Evolutionary conservation across 2,797 vertebrate species (phyloP), one percentile per base, ranked within the genome.

Genomic region (Anableps anableps): DNA sequence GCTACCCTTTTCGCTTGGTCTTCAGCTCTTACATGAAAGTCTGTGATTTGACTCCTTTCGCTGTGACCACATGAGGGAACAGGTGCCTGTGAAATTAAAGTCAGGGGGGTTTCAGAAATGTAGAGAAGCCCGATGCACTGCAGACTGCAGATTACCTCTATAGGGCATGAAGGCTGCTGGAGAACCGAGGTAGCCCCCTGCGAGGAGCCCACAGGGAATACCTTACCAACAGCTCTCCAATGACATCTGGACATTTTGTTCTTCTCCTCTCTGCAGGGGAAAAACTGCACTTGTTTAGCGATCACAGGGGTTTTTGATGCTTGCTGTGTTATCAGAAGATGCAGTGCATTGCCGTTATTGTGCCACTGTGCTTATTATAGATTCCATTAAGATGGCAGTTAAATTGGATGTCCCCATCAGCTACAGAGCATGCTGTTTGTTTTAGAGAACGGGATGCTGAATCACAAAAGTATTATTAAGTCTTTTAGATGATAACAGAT

Each of bases 331-430:
- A 95, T 94, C 93, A 84, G 89, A 90, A 93, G 92, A 95, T 93
- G 91, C 90, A 89, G 90, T 84, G 90, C 89, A 88, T 88, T 93
- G 93, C 93, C 92, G 90, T 94, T 92, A 94, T 94, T 93, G 91
- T 89, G 88, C 87, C 92, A 90, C 92, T 86, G 89, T 70, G 87
- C 94, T 95, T 95, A 95, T 96, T 96, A 96, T 95, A 96, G 95
- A 96, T 96, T 96, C 95, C 94, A 96, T 96, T 96, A 96, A 95
- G 95, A 96, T 96, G 94, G 90, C 94, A 94, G 92, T 92, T 94
- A 95, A 95, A 96, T 96, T 95, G 95, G 93, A 93, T 89, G 94
- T 94, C 93, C 94, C 95, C 92, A 94, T 95, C 95, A 95, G 94
- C 93, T 92, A 90, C 53, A 77, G 90, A 92, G 91, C 89, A 93